Conservation (phyloP, 2,113 vertebrate genomes). For the Oceanites oceanicus region DNA sequence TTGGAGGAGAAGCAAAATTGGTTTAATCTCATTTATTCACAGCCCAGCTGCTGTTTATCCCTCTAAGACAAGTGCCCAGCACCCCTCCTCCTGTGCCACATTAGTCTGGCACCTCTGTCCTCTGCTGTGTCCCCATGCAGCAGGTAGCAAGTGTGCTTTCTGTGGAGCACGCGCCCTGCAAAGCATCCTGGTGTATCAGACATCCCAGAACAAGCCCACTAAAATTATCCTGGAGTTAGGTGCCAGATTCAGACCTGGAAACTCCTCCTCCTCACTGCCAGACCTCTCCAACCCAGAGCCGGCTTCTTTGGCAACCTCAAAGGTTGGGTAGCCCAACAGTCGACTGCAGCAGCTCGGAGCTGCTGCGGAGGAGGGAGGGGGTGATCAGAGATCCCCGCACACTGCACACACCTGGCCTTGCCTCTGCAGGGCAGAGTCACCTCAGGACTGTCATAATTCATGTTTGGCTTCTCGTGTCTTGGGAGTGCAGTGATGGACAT, state of each 20-base stretch:
- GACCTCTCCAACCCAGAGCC: neutral
- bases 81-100: neutral
- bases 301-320: neutral
- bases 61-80: neutral
- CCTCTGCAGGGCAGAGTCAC: neutral
- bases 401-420: neutral
- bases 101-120: neutral
- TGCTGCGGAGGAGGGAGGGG: neutral
- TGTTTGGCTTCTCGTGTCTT: neutral
- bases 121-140: neutral
- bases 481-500: neutral
- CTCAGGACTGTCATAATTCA: neutral
- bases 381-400: accelerated
- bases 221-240: neutral
- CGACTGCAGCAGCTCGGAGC: accelerated
- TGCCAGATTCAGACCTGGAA: neutral
- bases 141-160: neutral
- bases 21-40: neutral
- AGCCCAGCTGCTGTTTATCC: neutral
- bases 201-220: neutral
- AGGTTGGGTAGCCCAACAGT: neutral
- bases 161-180: neutral
- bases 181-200: neutral
- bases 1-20: neutral
- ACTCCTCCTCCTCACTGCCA: neutral